A percentile compares a stretch with the other conserved stretches of the same genome.
Conservation (phyloP, 37 sponge, comb jelly and placozoan genomes). For the Hormiphora californensis region DNA sequence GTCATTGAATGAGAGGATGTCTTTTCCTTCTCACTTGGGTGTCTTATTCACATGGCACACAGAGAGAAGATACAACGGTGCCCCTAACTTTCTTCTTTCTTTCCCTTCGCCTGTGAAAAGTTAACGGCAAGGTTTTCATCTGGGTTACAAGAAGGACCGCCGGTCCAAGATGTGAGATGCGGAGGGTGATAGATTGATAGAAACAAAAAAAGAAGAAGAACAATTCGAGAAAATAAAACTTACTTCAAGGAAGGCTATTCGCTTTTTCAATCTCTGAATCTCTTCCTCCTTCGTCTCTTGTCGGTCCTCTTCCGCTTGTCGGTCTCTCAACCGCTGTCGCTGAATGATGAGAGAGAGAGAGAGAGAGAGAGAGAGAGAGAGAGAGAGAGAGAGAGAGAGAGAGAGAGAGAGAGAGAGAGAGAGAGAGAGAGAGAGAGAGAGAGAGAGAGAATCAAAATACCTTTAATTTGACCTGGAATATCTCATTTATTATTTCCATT, state of each 20-base stretch:
- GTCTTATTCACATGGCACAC: too few relatives aligned
- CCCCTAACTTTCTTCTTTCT: too few relatives aligned
- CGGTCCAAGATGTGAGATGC: too few relatives aligned
- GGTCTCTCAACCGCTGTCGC: conserved; percentile 64
- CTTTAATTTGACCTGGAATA: neutral
- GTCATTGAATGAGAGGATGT: too few relatives aligned
- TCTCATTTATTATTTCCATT: neutral
- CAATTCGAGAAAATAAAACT: neutral
- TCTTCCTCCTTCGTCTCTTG: neutral
- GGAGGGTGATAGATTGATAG: too few relatives aligned
- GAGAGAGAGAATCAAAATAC: neutral
- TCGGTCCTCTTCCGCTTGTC: neutral
- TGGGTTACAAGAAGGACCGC: too few relatives aligned
- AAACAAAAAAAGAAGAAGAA: too few relatives aligned
- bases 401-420: neutral
- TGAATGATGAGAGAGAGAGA: conserved; percentile 69
- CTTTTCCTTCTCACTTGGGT: too few relatives aligned
- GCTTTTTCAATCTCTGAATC: too few relatives aligned
- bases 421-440: neutral
- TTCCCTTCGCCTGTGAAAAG: too few relatives aligned
- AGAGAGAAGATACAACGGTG: too few relatives aligned
- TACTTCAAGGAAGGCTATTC: neutral
- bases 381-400: neutral
- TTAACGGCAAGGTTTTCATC: too few relatives aligned
- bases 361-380: neutral